A percentile compares a stretch with the other conserved stretches of the same genome.
Evolutionary conservation across 1,140 invertebrate genomes (phyloP).

Genomic region (Atta texana): DNA sequence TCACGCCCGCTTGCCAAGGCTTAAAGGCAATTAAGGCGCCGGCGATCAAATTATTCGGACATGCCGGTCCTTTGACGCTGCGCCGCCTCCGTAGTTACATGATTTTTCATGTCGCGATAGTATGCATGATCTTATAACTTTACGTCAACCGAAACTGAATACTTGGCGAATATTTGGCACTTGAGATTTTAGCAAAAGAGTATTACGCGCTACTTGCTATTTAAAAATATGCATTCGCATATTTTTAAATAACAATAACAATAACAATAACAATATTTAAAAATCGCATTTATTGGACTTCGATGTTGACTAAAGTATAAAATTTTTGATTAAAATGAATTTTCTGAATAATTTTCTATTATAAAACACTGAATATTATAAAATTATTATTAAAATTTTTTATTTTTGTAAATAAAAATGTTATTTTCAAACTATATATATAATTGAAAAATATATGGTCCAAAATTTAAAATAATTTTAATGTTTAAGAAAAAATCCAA

Average conservation of each 20-base stretch:
- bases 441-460: background rate
- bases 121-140: constrained; percentile 46
- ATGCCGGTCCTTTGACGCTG: constrained; percentile 31
- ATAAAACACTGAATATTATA: background rate
- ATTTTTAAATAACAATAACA: background rate
- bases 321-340: background rate
- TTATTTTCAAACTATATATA: background rate
- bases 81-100: constrained; percentile 42
- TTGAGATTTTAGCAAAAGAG: constrained; percentile 5
- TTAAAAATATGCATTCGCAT: constrained; percentile 1
- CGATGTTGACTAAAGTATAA: background rate
- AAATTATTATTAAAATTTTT: constrained; percentile 8
- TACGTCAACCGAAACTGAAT: background rate
- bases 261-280: background rate
- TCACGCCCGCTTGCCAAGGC: constrained; percentile 34
- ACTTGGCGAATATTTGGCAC: constrained; percentile 12
- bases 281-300: background rate
- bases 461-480: background rate
- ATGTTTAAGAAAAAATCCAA: background rate
- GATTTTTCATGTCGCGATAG: constrained; percentile 25
- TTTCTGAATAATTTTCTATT: background rate
- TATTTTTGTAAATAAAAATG: background rate
- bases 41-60: constrained; percentile 60
- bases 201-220: background rate
- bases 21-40: constrained; percentile 51